These are phyloP conservation scores for Drosophila funebris DNA, from an alignment of 1,140 invertebrate genomes.

Conservation along the genomic window DNA sequence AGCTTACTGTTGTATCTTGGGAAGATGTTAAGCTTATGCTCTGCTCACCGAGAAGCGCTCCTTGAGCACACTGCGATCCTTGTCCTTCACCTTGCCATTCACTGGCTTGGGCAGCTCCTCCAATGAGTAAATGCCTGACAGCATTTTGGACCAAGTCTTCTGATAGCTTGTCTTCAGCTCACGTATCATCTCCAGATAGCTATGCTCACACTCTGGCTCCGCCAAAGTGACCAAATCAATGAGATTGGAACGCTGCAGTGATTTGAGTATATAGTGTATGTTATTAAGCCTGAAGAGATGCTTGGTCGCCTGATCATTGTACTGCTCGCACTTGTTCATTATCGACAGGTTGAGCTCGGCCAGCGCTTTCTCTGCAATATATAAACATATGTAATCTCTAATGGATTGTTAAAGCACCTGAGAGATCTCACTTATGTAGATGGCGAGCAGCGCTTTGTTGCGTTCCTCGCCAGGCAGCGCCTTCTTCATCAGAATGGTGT, in stretches of 20 bases:
- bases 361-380: slow-evolving; percentile 90
- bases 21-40: background rate
- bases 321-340: slow-evolving; percentile 93
- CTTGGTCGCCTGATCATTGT: slow-evolving; percentile 91
- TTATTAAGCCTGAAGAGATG: slow-evolving; percentile 93
- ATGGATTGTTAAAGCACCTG: background rate
- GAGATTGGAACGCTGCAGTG: slow-evolving; percentile 92
- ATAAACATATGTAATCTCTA: background rate
- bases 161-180: slow-evolving; percentile 82
- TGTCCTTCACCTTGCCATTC: slow-evolving; percentile 92
- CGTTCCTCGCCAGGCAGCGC: slow-evolving; percentile 84
- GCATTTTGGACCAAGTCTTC: slow-evolving; percentile 90
- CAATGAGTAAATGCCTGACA: slow-evolving; percentile 88
- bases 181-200: slow-evolving; percentile 90
- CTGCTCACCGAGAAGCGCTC: slow-evolving; percentile 94
- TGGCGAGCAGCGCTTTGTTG: slow-evolving; percentile 88
- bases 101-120: slow-evolving; percentile 88
- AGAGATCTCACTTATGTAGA: slow-evolving; percentile 89
- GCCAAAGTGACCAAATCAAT: slow-evolving; percentile 91
- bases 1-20: background rate
- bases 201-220: slow-evolving; percentile 92
- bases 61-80: slow-evolving; percentile 95
- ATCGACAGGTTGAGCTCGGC: slow-evolving; percentile 93
- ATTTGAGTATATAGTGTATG: slow-evolving; percentile 96
- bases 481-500: slow-evolving; percentile 84